Conservation (phyloP, 2,113 vertebrate species). For the Phocoena sinus region DNA sequence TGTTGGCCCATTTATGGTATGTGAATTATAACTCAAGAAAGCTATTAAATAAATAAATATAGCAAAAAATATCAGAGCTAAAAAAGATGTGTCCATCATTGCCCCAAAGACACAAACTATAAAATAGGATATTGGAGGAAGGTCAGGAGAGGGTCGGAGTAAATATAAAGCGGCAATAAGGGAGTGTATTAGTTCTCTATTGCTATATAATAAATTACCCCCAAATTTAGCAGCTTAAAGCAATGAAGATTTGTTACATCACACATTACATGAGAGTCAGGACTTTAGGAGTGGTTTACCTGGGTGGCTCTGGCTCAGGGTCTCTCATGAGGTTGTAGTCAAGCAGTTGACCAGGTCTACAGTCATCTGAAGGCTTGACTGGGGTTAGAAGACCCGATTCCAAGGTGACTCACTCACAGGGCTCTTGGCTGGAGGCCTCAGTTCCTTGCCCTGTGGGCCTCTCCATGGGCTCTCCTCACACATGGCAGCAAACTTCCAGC, state of each 20-base stretch:
- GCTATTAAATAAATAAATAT: not conserved
- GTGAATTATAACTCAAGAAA: slow-evolving; percentile 14
- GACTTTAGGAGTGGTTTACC: not conserved
- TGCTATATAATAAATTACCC: not conserved
- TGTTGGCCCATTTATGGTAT: slow-evolving; percentile 2
- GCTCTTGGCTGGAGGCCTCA: not conserved
- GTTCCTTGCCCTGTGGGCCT: not conserved
- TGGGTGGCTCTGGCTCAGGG: not conserved
- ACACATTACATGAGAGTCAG: not conserved
- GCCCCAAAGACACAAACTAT: not conserved
- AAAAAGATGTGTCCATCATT: not conserved
- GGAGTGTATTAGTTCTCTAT: not conserved
- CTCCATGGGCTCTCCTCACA: not conserved
- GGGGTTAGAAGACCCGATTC: not conserved
- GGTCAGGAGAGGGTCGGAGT: not conserved
- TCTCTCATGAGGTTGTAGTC: not conserved
- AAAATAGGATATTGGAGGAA: not conserved
- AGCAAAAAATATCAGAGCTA: not conserved
- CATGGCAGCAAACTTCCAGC: not conserved
- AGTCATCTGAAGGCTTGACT: not conserved
- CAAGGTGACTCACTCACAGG: not conserved
- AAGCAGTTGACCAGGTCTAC: not conserved
- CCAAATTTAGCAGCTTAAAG: not conserved
- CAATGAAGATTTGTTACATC: not conserved
- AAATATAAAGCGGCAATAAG: not conserved